Conservation (phyloP, 2,797 vertebrate genomes). For the Macropodus opercularis region DNA sequence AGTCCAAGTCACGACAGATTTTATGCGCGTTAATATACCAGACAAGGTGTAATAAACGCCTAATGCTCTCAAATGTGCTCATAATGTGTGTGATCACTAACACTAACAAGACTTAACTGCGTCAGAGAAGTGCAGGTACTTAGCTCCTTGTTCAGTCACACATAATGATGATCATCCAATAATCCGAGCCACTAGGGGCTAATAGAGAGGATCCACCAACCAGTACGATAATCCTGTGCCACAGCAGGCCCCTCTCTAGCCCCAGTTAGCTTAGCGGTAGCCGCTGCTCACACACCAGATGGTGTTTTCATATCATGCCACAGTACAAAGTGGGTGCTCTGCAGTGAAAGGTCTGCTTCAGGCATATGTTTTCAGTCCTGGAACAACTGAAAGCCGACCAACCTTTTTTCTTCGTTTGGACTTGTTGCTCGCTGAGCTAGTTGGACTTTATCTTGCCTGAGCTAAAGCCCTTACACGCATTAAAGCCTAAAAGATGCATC, state of each 20-base stretch:
- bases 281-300: conserved; percentile 79
- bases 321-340: conserved; percentile 78
- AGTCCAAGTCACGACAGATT: conserved; percentile 19
- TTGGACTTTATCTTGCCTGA: not conserved
- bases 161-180: conserved; percentile 75
- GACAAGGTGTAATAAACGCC: conserved; percentile 33
- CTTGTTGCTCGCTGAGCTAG: not conserved
- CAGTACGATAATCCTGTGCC: conserved; percentile 80
- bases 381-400: not conserved
- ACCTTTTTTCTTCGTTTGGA: not conserved
- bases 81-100: conserved; percentile 37
- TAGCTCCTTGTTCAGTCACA: conserved; percentile 71
- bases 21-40: conserved; percentile 21
- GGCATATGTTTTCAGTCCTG: conserved; percentile 76
- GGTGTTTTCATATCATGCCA: conserved; percentile 85
- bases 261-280: conserved; percentile 73
- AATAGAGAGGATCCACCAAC: conserved; percentile 71
- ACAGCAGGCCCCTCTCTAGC: conserved; percentile 70
- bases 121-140: conserved; percentile 52
- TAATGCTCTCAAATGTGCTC: conserved; percentile 29
- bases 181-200: conserved; percentile 75
- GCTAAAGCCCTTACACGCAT: not conserved
- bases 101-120: conserved; percentile 40
- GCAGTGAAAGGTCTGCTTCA: conserved; percentile 76
- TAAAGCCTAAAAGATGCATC: conserved; percentile 1